Percentiles rank a stretch among this genome's conserved stretches.
Conservation (phyloP, 2,797 vertebrate genomes). For the Aulostomus chinensis region DNA sequence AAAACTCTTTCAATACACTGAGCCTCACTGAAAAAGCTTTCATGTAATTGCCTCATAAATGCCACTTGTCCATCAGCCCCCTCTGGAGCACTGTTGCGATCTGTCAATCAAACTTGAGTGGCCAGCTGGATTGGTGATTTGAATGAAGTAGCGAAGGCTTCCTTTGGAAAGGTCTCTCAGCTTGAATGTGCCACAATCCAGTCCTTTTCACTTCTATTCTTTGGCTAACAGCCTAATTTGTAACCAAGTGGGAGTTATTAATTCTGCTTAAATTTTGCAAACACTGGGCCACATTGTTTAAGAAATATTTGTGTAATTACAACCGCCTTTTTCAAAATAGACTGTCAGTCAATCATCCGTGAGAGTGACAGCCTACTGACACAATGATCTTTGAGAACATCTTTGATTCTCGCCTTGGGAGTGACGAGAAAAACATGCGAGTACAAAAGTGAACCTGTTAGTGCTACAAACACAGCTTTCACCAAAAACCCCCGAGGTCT, state of each 20-base stretch:
- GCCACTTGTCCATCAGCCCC: constrained; percentile 80
- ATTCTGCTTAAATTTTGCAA: constrained; percentile 5
- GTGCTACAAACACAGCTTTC: constrained; percentile 71
- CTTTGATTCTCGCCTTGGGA: constrained; percentile 50
- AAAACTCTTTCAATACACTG: constrained; percentile 30
- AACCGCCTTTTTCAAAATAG: neutral
- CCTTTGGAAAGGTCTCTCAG: constrained; percentile 39
- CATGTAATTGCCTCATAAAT: constrained; percentile 85
- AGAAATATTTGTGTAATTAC: constrained; percentile 10
- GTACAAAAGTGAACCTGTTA: constrained; percentile 79
- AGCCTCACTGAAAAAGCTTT: constrained; percentile 69
- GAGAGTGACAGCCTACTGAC: constrained; percentile 8
- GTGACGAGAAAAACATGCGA: constrained; percentile 59
- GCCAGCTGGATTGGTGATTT: constrained; percentile 61
- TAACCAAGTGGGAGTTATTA: constrained; percentile 21
- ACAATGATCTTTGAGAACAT: constrained; percentile 31
- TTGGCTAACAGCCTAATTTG: constrained; percentile 19
- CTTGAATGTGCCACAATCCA: constrained; percentile 40
- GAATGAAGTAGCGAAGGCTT: constrained; percentile 59
- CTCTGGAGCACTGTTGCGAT: constrained; percentile 60
- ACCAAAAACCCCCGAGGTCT: constrained; percentile 46
- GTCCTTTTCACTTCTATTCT: constrained; percentile 17
- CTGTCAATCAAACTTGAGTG: constrained; percentile 78
- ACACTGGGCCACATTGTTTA: neutral
- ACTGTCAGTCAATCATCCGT: constrained; percentile 31